Conservation (phyloP, 2,888 invertebrate genomes). For the Pantelozetes paolii region DNA sequence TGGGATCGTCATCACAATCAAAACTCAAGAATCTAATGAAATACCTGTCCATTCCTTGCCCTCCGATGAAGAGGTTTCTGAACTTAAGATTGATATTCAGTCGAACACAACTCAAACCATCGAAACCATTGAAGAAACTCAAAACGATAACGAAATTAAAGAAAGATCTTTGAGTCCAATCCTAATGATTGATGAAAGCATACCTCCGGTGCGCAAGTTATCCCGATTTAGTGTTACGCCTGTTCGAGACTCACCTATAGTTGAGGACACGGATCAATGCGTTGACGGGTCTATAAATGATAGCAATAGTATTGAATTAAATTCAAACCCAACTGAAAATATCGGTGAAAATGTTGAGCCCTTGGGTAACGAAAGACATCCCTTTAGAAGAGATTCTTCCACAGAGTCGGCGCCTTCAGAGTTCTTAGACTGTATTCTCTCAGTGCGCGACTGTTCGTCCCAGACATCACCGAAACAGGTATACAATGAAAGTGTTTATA, state of each 20-base stretch:
- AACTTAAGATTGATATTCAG: not conserved
- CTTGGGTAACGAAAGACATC: no score
- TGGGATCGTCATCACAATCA: not conserved
- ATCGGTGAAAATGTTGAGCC: not conserved
- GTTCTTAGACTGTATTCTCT: not conserved
- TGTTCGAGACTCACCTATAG: not conserved
- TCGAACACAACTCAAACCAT: not conserved
- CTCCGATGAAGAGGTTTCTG: not conserved
- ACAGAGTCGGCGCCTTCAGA: slow-evolving; percentile 5
- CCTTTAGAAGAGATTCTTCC: not conserved
- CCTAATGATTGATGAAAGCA: not conserved
- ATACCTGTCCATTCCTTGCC: not conserved
- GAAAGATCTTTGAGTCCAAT: not conserved
- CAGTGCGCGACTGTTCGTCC: slow-evolving; percentile 30
- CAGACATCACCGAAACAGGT: slow-evolving; percentile 32
- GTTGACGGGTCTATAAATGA: not conserved
- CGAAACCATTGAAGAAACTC: not conserved
- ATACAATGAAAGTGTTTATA: not conserved
- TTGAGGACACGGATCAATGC: no score
- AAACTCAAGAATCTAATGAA: not conserved
- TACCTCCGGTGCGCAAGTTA: not conserved
- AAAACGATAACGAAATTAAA: not conserved
- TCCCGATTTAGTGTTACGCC: slow-evolving; percentile 39
- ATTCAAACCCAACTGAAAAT: not conserved
- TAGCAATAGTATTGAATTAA: not conserved